Conservation (phyloP, 2,113 vertebrate genomes). For the Chlorocebus sabaeus region DNA sequence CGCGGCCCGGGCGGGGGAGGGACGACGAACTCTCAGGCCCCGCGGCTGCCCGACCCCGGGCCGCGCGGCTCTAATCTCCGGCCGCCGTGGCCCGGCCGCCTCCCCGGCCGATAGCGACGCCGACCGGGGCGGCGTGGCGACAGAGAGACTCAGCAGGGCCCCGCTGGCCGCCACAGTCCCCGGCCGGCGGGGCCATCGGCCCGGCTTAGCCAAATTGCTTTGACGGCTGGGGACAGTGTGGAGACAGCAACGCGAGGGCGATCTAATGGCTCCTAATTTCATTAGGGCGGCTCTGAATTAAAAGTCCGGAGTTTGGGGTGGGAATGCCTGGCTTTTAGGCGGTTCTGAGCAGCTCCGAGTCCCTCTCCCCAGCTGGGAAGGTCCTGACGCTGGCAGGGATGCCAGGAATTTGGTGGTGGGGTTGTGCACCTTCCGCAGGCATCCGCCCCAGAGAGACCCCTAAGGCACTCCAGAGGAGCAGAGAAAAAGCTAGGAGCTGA, state of each 20-base stretch:
- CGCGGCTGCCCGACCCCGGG: not conserved
- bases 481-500: not conserved
- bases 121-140: constrained; percentile 77
- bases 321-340: not conserved
- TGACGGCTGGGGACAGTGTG: constrained; percentile 85
- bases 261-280: constrained; percentile 89
- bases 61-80: constrained; percentile 68
- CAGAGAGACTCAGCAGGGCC: constrained; percentile 84
- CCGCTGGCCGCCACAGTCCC: constrained; percentile 49
- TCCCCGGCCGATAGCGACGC: constrained; percentile 42
- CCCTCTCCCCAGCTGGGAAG: not conserved
- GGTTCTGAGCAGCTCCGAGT: not conserved
- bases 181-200: constrained; percentile 79
- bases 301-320: constrained; percentile 56
- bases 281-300: constrained; percentile 83
- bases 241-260: constrained; percentile 82
- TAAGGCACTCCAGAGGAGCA: not conserved
- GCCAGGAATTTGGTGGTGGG: not conserved
- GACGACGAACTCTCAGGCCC: accelerated
- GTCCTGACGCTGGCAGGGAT: not conserved
- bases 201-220: constrained; percentile 89
- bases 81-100: constrained; percentile 30
- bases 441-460: not conserved
- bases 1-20: too few relatives aligned
- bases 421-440: not conserved